Evolutionary conservation across 2,113 vertebrate genomes (phyloP), one percentile per base, ranked within the genome.

Genomic region (Actenoides lindsayi): DNA sequence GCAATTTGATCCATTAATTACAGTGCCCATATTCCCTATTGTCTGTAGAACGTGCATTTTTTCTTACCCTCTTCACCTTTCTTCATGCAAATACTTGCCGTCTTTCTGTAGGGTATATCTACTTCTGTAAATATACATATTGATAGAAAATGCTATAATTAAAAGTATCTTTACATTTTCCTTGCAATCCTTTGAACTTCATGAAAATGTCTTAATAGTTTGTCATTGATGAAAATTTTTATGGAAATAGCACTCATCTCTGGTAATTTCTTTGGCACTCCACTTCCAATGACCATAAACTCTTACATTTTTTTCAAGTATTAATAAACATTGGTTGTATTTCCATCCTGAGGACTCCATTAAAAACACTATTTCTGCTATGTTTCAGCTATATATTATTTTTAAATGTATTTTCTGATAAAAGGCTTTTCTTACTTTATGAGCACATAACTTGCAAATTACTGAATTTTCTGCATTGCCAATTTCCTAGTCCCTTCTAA

Each of bases 1-100:
- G 79, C 95, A 89, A 96, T 91, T 79, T 95, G 77, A 96, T 91
- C 89, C 44, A 57, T 83, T 97, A 96, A 97, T 96, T 96, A 91
- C 87, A 94, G 78, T 24, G 64, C 41, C 82, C 23, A 59, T 21
- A 16, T 50, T 71, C 68, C 64, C 39, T 69, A 2, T 79, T 86
- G 85, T 59, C 62, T 79, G 51, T 44, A 46, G 44, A 88, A 86
- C 60, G 31, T 67, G 64, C 30, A 12, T 19, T 84, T 95, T 90
- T 89, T 41, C 69, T 93, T 88, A 91, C 77, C 83, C 42, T n/a
- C 31, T 71, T 81, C 80, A 71, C 92, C 56, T 90, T 65, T 84
- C 53, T 42, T 82, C 16, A 5, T 35, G 9, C n/a, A 82, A 93
- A 84, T 31, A 54, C 14, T 69, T 91, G 54, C 24, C 56, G 31